These are phyloP conservation scores for Craniophora ligustri DNA, from an alignment of 2,888 invertebrate genomes.

Conservation along the genomic window DNA sequence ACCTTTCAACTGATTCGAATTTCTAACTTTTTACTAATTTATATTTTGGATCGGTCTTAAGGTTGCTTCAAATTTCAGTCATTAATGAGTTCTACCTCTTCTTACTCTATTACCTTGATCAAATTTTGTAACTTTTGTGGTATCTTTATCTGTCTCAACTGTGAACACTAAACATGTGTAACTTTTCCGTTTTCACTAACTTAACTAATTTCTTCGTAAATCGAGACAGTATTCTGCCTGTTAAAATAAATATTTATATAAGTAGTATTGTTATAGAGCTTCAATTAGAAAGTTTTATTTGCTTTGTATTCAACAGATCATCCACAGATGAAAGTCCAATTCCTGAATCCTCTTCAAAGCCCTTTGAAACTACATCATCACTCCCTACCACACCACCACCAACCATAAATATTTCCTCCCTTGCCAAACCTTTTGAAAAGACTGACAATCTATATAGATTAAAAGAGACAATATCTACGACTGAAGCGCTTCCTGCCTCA, in stretches of 20 bases:
- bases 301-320: constrained; percentile 89
- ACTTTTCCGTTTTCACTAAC: constrained; percentile 58
- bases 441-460: constrained; percentile 81
- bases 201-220: constrained; percentile 39
- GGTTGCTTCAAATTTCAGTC: constrained; percentile 60
- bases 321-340: constrained; percentile 85
- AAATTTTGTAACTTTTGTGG: constrained; percentile 76
- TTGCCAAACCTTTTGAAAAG: constrained; percentile 85
- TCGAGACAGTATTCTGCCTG: constrained; percentile 32
- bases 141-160: constrained; percentile 71
- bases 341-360: constrained; percentile 80
- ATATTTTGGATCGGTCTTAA: constrained; percentile 66
- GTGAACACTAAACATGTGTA: constrained; percentile 41
- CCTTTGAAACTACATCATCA: constrained; percentile 70
- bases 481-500: constrained; percentile 66
- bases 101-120: constrained; percentile 24
- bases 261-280: constrained; percentile 68
- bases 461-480: constrained; percentile 73
- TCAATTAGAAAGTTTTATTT: constrained; percentile 84
- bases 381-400: constrained; percentile 67
- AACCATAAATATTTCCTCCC: constrained; percentile 79
- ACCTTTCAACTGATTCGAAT: constrained; percentile 71
- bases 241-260: constrained; percentile 57
- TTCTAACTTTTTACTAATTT: constrained; percentile 63
- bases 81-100: constrained; percentile 23